Evolutionary conservation across 2,113 vertebrate genomes (phyloP).

Genomic region (Indri indri): DNA sequence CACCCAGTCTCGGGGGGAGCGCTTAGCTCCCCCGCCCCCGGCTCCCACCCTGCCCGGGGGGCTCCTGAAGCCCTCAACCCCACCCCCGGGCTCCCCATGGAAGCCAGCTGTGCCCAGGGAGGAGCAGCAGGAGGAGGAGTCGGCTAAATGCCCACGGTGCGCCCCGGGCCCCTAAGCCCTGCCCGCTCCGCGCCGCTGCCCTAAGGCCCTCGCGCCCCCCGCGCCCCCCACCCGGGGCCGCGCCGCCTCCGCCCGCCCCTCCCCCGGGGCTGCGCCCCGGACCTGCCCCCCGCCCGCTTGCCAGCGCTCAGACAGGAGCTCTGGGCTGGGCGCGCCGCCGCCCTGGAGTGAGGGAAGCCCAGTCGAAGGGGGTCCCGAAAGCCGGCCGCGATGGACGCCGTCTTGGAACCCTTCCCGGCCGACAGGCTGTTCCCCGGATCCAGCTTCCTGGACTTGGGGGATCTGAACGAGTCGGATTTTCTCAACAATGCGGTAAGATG

Average conservation of each 20-base stretch:
- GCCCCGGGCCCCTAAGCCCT: constrained; percentile 55
- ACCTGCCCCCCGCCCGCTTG: constrained; percentile 53
- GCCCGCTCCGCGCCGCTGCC: constrained; percentile 7
- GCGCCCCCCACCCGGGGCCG: constrained; percentile 50
- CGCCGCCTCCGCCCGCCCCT: constrained; percentile 43
- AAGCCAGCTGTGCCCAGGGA: constrained; percentile 71
- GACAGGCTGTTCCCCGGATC: constrained; percentile 90
- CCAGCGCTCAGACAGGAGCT: constrained; percentile 53
- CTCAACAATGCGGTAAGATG: constrained; percentile 89
- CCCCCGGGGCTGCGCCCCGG: constrained; percentile 53
- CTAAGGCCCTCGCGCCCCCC: constrained; percentile 33
- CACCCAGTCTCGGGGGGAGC: constrained; percentile 70
- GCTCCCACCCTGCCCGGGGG: constrained; percentile 47
- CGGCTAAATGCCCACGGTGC: constrained; percentile 69
- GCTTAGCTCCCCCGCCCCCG: constrained; percentile 62
- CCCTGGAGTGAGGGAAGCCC: constrained; percentile 71
- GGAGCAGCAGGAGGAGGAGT: constrained; percentile 68
- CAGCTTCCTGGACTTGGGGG: constrained; percentile 90
- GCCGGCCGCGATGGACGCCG: constrained; percentile 86
- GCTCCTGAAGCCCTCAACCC: constrained; percentile 11
- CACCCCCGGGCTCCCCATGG: constrained; percentile 68
- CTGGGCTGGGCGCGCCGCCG: constrained; percentile 54
- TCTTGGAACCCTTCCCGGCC: constrained; percentile 89
- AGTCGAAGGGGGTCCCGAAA: constrained; percentile 57
- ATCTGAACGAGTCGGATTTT: constrained; percentile 91